These are phyloP conservation scores for Ectropis grisescens DNA, from an alignment of 1,140 invertebrate genomes.

Conservation along the genomic window DNA sequence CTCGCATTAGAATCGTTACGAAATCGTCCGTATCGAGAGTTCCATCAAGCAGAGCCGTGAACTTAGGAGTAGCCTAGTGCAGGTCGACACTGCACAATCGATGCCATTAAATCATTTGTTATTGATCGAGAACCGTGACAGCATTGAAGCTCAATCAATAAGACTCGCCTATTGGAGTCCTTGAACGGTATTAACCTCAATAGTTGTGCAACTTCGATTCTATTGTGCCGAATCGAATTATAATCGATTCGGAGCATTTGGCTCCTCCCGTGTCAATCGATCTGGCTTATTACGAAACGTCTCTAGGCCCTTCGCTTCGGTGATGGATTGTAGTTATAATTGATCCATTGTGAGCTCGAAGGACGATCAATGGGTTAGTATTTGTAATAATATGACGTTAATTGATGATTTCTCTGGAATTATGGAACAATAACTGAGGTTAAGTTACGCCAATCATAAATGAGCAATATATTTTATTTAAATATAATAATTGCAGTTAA, in stretches of 20 bases:
- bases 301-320: conserved; percentile 26
- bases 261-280: conserved; percentile 22
- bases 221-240: conserved; percentile 39
- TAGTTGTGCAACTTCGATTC: conserved; percentile 39
- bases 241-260: conserved; percentile 41
- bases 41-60: conserved; percentile 22
- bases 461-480: no score
- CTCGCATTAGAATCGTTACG: conserved; percentile 18
- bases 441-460: no score
- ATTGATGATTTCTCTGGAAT: no score
- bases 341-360: conserved; percentile 14
- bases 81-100: conserved; percentile 15
- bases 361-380: conserved; percentile 8
- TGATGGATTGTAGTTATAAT: conserved; percentile 20
- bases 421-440: no score
- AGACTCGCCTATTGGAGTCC: conserved; percentile 37
- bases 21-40: conserved; percentile 18
- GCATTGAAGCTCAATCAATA: no score
- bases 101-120: conserved; percentile 20
- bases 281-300: conserved; percentile 31
- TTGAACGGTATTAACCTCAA: conserved; percentile 44
- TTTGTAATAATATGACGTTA: conserved; percentile 1
- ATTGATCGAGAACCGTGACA: conserved; percentile 22
- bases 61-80: conserved; percentile 18
- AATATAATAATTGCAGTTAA: no score